phyloP scores from a whole-genome alignment of 2,113 vertebrate species.

The Ivindomyrus marchei region DNA sequence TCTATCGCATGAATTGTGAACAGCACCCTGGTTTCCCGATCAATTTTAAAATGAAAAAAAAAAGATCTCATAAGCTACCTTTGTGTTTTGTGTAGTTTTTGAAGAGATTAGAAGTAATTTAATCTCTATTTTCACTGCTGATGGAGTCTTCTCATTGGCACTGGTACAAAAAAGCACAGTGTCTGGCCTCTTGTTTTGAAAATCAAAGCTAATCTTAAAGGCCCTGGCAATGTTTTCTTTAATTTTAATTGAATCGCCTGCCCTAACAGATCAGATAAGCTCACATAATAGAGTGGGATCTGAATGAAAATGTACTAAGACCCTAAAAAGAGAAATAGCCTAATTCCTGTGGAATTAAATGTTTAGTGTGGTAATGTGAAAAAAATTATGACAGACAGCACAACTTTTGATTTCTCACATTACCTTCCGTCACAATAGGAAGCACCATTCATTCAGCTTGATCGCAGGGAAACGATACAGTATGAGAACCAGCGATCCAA shows the following conservation, averaged over 20 bases:
- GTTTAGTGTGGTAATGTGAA: slow-evolving; percentile 12
- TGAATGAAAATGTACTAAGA: background rate
- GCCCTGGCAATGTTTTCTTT: background rate
- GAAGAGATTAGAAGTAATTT: background rate
- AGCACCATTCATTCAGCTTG: background rate
- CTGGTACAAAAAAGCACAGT: background rate
- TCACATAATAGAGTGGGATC: slow-evolving; percentile 1
- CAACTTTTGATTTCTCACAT: background rate
- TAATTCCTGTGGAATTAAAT: slow-evolving; percentile 11
- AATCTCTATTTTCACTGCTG: background rate
- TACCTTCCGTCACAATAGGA: background rate
- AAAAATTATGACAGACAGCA: background rate
- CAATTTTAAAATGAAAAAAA: slow-evolving; percentile 35
- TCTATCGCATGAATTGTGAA: slow-evolving; percentile 60
- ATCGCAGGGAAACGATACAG: background rate
- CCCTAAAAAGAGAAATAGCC: slow-evolving; percentile 15
- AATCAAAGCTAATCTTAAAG: background rate
- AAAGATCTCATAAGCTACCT: background rate
- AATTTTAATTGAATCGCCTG: slow-evolving; percentile 23
- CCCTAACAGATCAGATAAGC: slow-evolving; percentile 12
- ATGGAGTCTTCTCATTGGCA: background rate
- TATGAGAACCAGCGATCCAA: background rate
- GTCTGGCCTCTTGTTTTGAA: background rate
- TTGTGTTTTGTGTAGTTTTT: background rate
- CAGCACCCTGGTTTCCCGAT: slow-evolving; percentile 32